A percentile compares a stretch with the other conserved stretches of the same genome.
Evolutionary conservation across 2,888 invertebrate genomes (phyloP).

Genomic region (Torymus tubicola): DNA sequence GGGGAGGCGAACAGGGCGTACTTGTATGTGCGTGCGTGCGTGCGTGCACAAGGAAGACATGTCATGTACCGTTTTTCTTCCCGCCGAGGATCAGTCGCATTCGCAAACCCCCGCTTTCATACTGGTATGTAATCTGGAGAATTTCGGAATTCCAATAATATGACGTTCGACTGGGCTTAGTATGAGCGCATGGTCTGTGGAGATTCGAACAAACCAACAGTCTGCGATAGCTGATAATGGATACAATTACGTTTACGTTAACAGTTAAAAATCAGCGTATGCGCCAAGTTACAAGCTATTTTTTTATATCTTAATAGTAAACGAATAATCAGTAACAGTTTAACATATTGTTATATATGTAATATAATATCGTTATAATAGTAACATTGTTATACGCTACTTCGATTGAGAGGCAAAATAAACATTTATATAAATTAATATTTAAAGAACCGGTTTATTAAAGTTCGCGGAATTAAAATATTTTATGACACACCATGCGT

Average conservation of each 20-base stretch:
- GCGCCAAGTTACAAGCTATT: background rate
- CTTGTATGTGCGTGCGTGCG: too few species aligned
- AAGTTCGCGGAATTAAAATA: too few species aligned
- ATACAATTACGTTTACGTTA: background rate
- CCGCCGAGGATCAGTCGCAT: slow-evolving; percentile 24
- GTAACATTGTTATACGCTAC: too few species aligned
- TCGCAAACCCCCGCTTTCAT: slow-evolving; percentile 18
- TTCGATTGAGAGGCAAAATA: too few species aligned
- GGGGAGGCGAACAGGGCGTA: background rate
- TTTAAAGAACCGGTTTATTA: too few species aligned
- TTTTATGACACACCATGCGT: too few species aligned
- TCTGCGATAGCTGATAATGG: background rate
- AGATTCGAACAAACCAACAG: slow-evolving; percentile 6
- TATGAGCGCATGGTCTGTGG: background rate
- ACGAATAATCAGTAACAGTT: too few species aligned
- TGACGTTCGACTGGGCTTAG: background rate
- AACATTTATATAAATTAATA: too few species aligned
- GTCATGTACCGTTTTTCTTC: slow-evolving; percentile 24
- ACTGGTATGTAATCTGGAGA: slow-evolving; percentile 27
- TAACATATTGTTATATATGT: too few species aligned
- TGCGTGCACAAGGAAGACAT: background rate
- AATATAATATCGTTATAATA: too few species aligned
- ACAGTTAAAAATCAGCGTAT: background rate
- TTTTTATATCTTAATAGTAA: background rate
- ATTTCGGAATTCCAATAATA: slow-evolving; percentile 47